phyloP scores from a whole-genome alignment of 2,113 vertebrate genomes.

The Brachyistius frenatus region DNA sequence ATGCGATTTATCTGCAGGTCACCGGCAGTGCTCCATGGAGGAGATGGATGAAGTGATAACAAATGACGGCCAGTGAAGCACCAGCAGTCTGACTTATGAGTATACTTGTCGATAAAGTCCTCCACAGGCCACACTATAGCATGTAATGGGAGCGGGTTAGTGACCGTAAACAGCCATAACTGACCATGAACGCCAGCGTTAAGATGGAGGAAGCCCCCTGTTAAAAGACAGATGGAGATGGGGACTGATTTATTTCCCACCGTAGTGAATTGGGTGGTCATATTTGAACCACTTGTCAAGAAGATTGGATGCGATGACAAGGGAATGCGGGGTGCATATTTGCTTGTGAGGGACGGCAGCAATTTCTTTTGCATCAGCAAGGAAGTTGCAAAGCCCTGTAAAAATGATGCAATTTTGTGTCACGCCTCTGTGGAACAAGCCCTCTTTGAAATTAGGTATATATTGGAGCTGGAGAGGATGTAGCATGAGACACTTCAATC shows the following conservation, averaged over 20 bases:
- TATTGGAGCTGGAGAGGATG: slow-evolving; percentile 8
- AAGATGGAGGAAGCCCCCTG: slow-evolving; percentile 32
- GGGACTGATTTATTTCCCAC: slow-evolving; percentile 48
- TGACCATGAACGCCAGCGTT: slow-evolving; percentile 50
- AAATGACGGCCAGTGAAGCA: slow-evolving; percentile 62
- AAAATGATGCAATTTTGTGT: slow-evolving; percentile 66
- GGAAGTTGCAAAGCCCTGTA: slow-evolving; percentile 45
- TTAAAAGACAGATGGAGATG: slow-evolving; percentile 39
- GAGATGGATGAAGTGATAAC: slow-evolving; percentile 77
- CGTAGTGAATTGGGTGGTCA: slow-evolving; percentile 56
- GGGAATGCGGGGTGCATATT: slow-evolving; percentile 51
- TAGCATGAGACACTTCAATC: slow-evolving; percentile 45
- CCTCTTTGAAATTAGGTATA: slow-evolving; percentile 42
- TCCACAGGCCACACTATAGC: slow-evolving; percentile 41
- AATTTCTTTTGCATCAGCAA: slow-evolving; percentile 50
- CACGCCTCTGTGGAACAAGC: slow-evolving; percentile 32
- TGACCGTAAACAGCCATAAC: slow-evolving; percentile 58
- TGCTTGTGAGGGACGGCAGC: slow-evolving; percentile 27
- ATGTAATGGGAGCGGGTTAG: slow-evolving; percentile 41
- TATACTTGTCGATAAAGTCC: slow-evolving; percentile 62
- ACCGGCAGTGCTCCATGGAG: slow-evolving; percentile 60
- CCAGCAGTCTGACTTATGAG: slow-evolving; percentile 71
- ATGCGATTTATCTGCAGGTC: slow-evolving; percentile 79
- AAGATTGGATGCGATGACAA: slow-evolving; percentile 63
- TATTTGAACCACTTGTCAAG: slow-evolving; percentile 58